phyloP scores from a whole-genome alignment of 2,888 invertebrate species.

The Eucriotettix oculatus region DNA sequence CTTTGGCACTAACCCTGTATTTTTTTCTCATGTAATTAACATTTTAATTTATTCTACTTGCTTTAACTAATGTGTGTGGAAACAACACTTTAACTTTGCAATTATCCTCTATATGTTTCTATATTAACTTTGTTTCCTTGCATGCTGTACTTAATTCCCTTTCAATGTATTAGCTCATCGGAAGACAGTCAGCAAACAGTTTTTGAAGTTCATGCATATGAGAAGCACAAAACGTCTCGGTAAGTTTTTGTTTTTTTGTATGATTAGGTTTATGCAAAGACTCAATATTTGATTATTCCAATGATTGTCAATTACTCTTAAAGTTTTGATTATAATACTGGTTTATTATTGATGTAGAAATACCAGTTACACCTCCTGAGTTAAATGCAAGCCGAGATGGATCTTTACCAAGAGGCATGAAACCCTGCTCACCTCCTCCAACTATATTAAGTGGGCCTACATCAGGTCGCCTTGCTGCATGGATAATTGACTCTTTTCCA shows the following conservation, averaged over 20 bases:
- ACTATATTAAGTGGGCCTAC: slow-evolving; percentile 11
- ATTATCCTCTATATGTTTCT: no score
- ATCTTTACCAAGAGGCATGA: slow-evolving; percentile 25
- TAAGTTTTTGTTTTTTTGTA: background rate
- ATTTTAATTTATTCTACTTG: no score
- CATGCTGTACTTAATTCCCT: slow-evolving; percentile 23
- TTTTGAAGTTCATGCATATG: background rate
- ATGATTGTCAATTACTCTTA: background rate
- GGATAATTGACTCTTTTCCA: slow-evolving; percentile 51
- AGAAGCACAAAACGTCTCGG: background rate
- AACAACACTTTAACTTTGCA: no score
- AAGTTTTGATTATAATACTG: background rate
- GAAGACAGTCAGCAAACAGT: background rate
- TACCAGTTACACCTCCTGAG: slow-evolving; percentile 27
- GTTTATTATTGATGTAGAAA: slow-evolving; percentile 26
- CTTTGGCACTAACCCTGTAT: no score
- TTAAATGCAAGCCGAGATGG: slow-evolving; percentile 25
- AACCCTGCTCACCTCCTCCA: slow-evolving; percentile 11
- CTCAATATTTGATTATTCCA: background rate
- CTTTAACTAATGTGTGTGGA: no score
- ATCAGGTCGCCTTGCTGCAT: slow-evolving; percentile 18
- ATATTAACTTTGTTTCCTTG: slow-evolving; percentile 20
- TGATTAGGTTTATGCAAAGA: background rate
- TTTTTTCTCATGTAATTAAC: no score
- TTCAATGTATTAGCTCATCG: background rate